phyloP scores from a whole-genome alignment of 2,888 invertebrate species.

The Xanthorhoe designata region DNA sequence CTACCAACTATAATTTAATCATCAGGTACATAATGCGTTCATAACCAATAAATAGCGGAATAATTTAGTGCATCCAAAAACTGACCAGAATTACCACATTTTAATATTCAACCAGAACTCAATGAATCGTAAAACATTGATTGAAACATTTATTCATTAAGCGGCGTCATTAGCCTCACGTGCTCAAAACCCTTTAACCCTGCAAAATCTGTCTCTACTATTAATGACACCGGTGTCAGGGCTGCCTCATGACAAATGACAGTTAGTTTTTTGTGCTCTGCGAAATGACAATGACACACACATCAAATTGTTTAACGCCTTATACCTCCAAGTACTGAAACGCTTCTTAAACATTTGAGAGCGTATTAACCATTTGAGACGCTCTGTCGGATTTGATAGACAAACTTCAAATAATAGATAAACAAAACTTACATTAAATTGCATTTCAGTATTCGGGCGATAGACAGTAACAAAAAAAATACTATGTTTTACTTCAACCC shows the following conservation, averaged over 20 bases:
- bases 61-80: slow-evolving; percentile 4
- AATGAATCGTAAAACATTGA: slow-evolving; percentile 27
- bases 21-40: background rate
- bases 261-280: background rate
- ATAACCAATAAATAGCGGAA: background rate
- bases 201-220: slow-evolving; percentile 34
- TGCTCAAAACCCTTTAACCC: slow-evolving; percentile 39
- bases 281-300: background rate
- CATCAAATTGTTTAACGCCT: no score
- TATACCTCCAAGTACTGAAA: no score
- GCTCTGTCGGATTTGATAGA: no score
- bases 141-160: slow-evolving; percentile 30
- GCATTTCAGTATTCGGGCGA: no score
- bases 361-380: no score
- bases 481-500: background rate
- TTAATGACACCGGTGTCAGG: slow-evolving; percentile 36
- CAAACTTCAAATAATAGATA: no score
- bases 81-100: slow-evolving; percentile 8
- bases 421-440: no score
- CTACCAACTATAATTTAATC: background rate
- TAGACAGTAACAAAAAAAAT: no score
- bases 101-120: slow-evolving; percentile 19
- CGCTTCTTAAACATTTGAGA: no score
- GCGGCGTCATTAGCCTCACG: slow-evolving; percentile 15
- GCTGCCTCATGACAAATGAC: slow-evolving; percentile 23